Base-by-base conservation (phyloP, 2,888 invertebrate species). In the Megamerina dolium region DNA sequence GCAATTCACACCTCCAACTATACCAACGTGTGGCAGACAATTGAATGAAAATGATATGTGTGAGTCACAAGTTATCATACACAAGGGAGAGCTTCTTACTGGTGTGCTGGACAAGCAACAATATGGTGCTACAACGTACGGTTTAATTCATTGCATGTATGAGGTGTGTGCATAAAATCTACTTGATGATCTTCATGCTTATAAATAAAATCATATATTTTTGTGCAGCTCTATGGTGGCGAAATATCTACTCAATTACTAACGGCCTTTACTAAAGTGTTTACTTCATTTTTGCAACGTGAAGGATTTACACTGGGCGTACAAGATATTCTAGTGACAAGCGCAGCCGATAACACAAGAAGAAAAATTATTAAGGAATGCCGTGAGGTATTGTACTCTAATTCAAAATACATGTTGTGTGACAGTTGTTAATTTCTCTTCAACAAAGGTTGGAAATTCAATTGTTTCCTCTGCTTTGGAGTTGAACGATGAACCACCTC, bases 281-380 rank as follows among this genome's bases (percentile, higher is more conserved):
- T 97, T 64, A 94, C 93, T 9, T 78, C 81, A 46, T 94, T 85
- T 64, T 76, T 99, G 3, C 94, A 95, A 74, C 80, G 81, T 66
- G 81, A 85, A 59, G 97, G 97, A 4, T 99, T 99, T 63, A 92
- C 96, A 0, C 76, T 99, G 17, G 96, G 97, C 21, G 89, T 97
- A 0, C 84, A 87, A 61, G 99, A 99, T 70, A 96, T 99, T 73
- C 72, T 97, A 12, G 86, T 95, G 0, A 77, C 81, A 1, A 62
- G 73, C 1, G 74, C 80, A 56, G 89, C 89, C 0, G 83, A 97
- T 64, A 70, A 73, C 18, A 79, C 81, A 55, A 79, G 97, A 10
- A 75, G 77, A 20, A 75, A 82, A 53, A 78, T 82, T 21, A 83
- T 94, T 35, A 68, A 74, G 30, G 74, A 80, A 38, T 82, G 83